Base-by-base conservation (phyloP, 2,797 vertebrate species). In the Antennarius maculatus region DNA sequence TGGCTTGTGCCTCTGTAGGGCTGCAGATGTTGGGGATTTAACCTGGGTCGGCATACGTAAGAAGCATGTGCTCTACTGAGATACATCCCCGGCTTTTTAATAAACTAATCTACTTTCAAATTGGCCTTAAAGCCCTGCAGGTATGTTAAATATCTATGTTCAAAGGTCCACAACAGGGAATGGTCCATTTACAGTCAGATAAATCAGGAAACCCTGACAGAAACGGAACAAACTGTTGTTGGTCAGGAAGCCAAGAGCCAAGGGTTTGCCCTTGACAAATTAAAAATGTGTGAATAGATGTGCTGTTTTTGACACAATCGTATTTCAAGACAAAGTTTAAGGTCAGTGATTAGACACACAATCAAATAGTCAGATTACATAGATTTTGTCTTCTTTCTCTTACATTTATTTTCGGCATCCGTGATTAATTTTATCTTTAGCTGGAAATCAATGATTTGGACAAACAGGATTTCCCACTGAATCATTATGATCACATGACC, bases 171-270 rank as follows among this genome's bases (percentile, higher is more conserved):
- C 7, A 12, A 9, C 34, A 27, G 39, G 16, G 13, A 12, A 66
- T 56, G 70, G 50, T 49, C 41, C 1, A 6, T 11, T 45, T 28
- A 43, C 62, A 62, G 71, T 34, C 11, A 42, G 77, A 77, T 48
- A 54, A 61, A 29, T 7, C 13, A 15, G 81, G 76, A 86, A 81
- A 71, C 68, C 4, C 16, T 69, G 18, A 34, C 70, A 81, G 76
- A 83, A 88, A 52, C 61, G 2, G 56, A 81, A 86, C 86, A 87
- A 85, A 85, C 13, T 49, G 52, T 73, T 71, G 69, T 52, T 15
- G 14, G 28, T 41, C 58, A 50, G 71, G 72, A 81, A 87, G 61
- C 46, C 14, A n/a, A 3, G 6, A 39, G 34, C 15, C 58, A 62
- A 41, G 28, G 69, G 53, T 74, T n/a, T 71, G 45, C n/a, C 18